Evolutionary conservation across 2,888 invertebrate genomes (phyloP).

Genomic region (Cataglyphis altisquamis): DNA sequence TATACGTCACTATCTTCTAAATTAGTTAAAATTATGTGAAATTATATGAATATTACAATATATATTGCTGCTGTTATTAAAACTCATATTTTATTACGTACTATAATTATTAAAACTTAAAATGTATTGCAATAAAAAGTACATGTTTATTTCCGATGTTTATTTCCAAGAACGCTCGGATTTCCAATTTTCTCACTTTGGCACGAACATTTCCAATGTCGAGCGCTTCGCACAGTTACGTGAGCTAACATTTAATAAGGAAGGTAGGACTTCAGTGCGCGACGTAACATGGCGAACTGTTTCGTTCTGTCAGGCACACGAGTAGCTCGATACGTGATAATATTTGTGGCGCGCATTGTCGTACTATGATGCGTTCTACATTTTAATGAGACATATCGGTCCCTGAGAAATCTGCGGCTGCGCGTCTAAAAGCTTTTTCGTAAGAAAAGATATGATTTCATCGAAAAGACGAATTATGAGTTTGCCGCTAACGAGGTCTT

Average conservation of each 20-base stretch:
- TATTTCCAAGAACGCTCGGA: conserved; percentile 16
- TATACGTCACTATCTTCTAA: neutral
- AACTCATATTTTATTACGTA: neutral
- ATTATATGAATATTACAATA: neutral
- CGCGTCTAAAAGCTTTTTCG: conserved; percentile 10
- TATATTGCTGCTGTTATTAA: too few relatives aligned
- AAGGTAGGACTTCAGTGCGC: too few relatives aligned
- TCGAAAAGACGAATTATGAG: conserved; percentile 51
- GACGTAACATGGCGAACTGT: conserved; percentile 14
- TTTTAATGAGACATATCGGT: conserved; percentile 46
- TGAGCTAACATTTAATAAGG: conserved; percentile 17
- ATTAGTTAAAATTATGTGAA: conserved; percentile 8
- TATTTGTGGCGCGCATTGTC: neutral
- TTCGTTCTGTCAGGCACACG: conserved; percentile 4
- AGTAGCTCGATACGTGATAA: conserved; percentile 11
- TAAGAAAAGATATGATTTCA: conserved; percentile 53
- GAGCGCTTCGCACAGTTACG: neutral
- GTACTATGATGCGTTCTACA: conserved; percentile 25
- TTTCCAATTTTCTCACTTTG: conserved; percentile 11
- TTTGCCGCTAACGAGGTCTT: conserved; percentile 47
- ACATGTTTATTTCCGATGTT: neutral
- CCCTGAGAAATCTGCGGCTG: conserved; percentile 23
- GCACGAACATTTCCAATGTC: neutral
- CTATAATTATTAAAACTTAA: neutral
- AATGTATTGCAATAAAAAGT: neutral